These are phyloP conservation scores for Plebejus anna DNA, from an alignment of 2,888 invertebrate species.

Conservation along the genomic window DNA sequence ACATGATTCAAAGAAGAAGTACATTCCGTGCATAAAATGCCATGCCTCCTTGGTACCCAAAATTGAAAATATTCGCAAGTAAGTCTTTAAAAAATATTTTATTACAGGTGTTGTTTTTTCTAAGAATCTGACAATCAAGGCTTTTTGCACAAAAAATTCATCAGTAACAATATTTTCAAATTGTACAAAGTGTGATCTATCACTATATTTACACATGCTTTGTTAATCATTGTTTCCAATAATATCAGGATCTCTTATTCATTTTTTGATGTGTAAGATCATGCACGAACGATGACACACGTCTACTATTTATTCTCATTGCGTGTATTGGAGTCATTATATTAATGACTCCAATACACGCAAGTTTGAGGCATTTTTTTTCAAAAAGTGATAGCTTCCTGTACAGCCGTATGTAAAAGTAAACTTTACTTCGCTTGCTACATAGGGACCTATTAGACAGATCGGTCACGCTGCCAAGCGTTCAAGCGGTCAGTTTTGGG, in stretches of 20 bases:
- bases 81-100: slow-evolving; percentile 48
- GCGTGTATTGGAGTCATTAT: too few species aligned
- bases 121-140: too few species aligned
- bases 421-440: background rate
- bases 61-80: slow-evolving; percentile 83
- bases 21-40: slow-evolving; percentile 84
- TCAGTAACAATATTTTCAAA: background rate
- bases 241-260: too few species aligned
- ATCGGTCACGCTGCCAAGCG: too few species aligned
- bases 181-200: background rate
- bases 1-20: slow-evolving; percentile 80
- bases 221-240: background rate
- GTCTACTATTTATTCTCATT: too few species aligned
- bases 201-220: background rate
- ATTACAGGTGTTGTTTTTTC: background rate
- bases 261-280: too few species aligned
- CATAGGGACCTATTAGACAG: too few species aligned
- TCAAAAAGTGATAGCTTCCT: background rate
- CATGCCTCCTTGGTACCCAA: slow-evolving; percentile 67
- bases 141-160: background rate
- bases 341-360: too few species aligned
- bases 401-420: background rate
- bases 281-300: too few species aligned
- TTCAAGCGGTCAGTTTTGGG: too few species aligned
- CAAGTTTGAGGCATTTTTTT: background rate